Evolutionary conservation across 2,113 vertebrate species (phyloP).

Genomic region (Cochlearius cochlearius): DNA sequence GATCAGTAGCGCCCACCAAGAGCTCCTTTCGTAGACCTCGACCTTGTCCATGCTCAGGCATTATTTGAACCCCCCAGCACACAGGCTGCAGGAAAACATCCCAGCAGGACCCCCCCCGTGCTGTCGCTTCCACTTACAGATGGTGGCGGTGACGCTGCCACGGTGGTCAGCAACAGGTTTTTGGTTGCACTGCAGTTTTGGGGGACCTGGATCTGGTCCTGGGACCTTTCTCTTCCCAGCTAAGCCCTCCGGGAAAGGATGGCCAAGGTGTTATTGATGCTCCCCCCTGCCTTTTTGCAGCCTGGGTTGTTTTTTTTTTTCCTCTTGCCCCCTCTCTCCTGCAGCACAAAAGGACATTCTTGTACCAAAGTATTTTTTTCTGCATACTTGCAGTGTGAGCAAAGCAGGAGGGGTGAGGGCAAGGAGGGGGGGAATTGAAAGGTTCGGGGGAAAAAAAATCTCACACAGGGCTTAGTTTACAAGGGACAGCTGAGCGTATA

Average conservation of each 20-base stretch:
- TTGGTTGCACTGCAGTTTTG: not conserved
- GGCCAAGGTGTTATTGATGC: not conserved
- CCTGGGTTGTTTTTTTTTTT: not conserved
- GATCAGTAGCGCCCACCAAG: not conserved
- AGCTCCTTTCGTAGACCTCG: not conserved
- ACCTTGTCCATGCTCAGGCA: not conserved
- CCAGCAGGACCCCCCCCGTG: not conserved
- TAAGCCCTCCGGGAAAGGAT: not conserved
- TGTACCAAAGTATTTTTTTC: conserved; percentile 42
- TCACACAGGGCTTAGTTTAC: conserved; percentile 80
- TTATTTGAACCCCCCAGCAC: not conserved
- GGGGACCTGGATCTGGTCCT: not conserved
- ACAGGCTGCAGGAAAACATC: not conserved
- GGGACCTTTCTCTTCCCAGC: not conserved
- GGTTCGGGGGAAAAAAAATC: conserved; percentile 66
- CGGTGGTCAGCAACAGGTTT: conserved; percentile 12
- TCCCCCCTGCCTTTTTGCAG: not conserved
- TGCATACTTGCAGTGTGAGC: conserved; percentile 73
- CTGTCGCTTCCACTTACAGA: conserved; percentile 39
- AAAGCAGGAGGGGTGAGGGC: conserved; percentile 53
- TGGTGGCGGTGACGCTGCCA: not conserved
- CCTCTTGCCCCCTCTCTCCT: conserved; percentile 1
- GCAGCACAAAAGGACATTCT: conserved; percentile 70
- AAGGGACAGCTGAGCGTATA: conserved; percentile 80
- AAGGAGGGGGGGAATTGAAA: conserved; percentile 41